Percentiles rank a stretch among this genome's conserved stretches.
These are phyloP conservation scores for Stenchaetothrips biformis DNA, from an alignment of 2,888 invertebrate species.

Conservation along the genomic window DNA sequence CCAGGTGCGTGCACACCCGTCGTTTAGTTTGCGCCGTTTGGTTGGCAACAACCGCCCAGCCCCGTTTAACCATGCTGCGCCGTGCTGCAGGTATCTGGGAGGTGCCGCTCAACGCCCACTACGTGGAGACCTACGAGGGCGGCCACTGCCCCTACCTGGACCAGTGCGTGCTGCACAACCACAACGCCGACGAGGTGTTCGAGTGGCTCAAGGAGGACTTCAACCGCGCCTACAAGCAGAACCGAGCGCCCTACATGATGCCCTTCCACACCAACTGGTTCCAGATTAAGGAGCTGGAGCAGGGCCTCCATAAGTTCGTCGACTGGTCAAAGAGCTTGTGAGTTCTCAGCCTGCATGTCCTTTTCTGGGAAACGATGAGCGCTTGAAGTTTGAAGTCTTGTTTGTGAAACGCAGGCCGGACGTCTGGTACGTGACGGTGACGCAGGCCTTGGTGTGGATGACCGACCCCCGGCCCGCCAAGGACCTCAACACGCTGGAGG, in stretches of 20 bases:
- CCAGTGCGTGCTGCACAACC: conserved; percentile 85
- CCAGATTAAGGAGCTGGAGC: conserved; percentile 76
- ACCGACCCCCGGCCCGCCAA: conserved; percentile 74
- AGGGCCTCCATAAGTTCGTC: conserved; percentile 78
- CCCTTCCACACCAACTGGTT: conserved; percentile 97
- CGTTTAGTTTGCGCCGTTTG: neutral
- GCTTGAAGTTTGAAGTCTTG: neutral
- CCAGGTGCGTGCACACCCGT: conserved; percentile 55
- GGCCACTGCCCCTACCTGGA: conserved; percentile 89
- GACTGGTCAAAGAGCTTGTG: conserved; percentile 71
- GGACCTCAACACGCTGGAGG: conserved; percentile 64
- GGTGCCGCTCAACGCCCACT: conserved; percentile 84
- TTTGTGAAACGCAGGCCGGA: conserved; percentile 60
- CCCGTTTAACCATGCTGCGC: neutral
- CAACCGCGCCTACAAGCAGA: conserved; percentile 75
- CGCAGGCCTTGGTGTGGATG: conserved; percentile 86
- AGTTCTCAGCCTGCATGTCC: conserved; percentile 45
- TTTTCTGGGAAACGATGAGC: neutral
- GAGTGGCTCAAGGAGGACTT: conserved; percentile 90
- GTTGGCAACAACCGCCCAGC: neutral
- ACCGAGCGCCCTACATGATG: conserved; percentile 90
- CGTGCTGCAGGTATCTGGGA: conserved; percentile 73
- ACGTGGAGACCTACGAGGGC: conserved; percentile 80
- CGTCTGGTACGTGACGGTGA: conserved; percentile 80
- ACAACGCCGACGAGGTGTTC: conserved; percentile 71